Percentiles rank a stretch among this genome's conserved stretches.
phyloP scores from a whole-genome alignment of 1,140 invertebrate genomes.

The Drosophila jambulina region DNA sequence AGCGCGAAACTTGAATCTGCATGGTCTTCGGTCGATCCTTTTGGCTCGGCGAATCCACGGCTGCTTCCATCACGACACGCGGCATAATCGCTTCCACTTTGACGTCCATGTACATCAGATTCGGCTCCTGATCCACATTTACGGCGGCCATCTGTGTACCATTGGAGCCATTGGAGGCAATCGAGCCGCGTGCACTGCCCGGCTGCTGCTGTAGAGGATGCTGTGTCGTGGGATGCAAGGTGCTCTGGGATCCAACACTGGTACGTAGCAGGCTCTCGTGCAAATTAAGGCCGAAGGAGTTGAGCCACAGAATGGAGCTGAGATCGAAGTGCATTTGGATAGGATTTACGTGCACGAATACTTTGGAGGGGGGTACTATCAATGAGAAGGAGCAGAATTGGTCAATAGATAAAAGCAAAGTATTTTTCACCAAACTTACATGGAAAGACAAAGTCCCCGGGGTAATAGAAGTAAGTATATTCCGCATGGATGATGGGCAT shows the following conservation, averaged over 20 bases:
- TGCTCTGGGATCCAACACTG: conserved; percentile 81
- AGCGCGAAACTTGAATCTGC: conserved; percentile 92
- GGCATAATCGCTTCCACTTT: conserved; percentile 96
- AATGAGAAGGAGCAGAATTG: no score
- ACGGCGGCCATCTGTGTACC: conserved; percentile 73
- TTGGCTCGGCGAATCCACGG: conserved; percentile 77
- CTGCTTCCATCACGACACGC: conserved; percentile 86
- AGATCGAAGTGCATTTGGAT: conserved; percentile 94
- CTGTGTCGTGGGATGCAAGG: conserved; percentile 42
- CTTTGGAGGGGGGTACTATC: conserved; percentile 95
- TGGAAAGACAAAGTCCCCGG: conserved; percentile 96
- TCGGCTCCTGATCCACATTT: conserved; percentile 82
- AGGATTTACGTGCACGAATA: conserved; percentile 96
- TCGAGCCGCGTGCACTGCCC: conserved; percentile 64
- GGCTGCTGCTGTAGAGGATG: conserved; percentile 16
- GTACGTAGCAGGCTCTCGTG: conserved; percentile 89
- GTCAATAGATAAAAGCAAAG: neutral
- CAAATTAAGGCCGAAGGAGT: conserved; percentile 96
- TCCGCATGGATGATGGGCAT: conserved; percentile 96
- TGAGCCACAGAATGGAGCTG: conserved; percentile 95
- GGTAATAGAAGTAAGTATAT: conserved; percentile 98
- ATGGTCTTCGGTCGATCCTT: conserved; percentile 91
- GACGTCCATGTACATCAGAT: conserved; percentile 92
- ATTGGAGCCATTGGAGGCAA: conserved; percentile 78
- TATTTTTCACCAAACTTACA: conserved; percentile 87